phyloP scores from a whole-genome alignment of 2,888 invertebrate species.

The Ellobium chinense region DNA sequence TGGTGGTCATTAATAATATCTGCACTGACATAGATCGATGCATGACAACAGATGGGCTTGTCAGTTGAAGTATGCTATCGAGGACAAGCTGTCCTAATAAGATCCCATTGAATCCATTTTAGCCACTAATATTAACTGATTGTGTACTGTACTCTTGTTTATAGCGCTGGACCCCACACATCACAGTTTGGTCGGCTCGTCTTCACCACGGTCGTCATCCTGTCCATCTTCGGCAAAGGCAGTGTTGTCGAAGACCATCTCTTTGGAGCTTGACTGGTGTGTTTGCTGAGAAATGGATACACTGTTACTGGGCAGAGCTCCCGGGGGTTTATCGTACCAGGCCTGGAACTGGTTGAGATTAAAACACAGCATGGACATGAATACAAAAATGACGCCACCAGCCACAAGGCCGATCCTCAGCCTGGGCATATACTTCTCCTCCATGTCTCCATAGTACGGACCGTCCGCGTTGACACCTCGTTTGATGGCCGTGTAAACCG shows the following conservation, averaged over 20 bases:
- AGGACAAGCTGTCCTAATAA: too few relatives aligned
- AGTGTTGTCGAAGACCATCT: not conserved
- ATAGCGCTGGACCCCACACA: not conserved
- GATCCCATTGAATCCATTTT: too few relatives aligned
- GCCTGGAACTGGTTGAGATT: conserved; percentile 17
- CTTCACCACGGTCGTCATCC: too few relatives aligned
- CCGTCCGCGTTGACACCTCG: conserved; percentile 20
- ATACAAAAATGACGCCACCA: not conserved
- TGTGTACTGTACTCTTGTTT: too few relatives aligned
- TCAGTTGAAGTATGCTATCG: too few relatives aligned
- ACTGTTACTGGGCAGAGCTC: not conserved
- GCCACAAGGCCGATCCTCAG: conserved; percentile 25
- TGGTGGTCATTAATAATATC: too few relatives aligned
- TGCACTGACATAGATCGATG: too few relatives aligned
- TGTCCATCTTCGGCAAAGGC: not conserved
- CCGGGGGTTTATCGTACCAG: conserved; percentile 6
- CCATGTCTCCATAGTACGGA: conserved; percentile 30
- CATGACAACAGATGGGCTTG: too few relatives aligned
- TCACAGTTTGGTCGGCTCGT: conserved; percentile 8
- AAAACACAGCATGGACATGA: conserved; percentile 38
- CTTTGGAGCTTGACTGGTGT: not conserved
- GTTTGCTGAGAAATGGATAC: not conserved
- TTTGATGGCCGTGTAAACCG: not conserved
- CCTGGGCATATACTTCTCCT: conserved; percentile 16
- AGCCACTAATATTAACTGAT: too few relatives aligned